Evolutionary conservation across 2,113 vertebrate genomes (phyloP), one percentile per base, ranked within the genome.

Genomic region (Gopherus evgoodei): DNA sequence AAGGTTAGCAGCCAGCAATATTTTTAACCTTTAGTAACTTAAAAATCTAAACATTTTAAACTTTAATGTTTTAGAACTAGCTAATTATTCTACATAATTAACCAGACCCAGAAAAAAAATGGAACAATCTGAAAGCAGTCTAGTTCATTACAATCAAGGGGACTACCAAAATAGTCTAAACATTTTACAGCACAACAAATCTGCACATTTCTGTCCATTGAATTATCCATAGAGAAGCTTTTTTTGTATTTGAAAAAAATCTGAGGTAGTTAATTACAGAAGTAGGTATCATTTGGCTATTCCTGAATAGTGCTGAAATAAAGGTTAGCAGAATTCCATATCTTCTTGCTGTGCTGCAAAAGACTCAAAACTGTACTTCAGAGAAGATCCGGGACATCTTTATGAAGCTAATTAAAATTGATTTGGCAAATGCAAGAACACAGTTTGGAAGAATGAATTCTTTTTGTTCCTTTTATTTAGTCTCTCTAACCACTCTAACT

Each of bases 401-500:
- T 88, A 90, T 82, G 83, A 65, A 91, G 38, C 59, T 86, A 97
- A 97, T 44, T 97, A 94, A 97, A 97, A 98, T 85, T 94, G 95
- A 96, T 95, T 87, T 95, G 53, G 81, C 57, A 97, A 98, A 97
- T 89, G 42, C 76, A 95, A 88, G 81, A 94, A 92, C 57, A 83
- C 16, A 56, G 52, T 95, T 94, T 97, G 52, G 96, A 97, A 96
- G 56, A 91, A 56, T 93, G 87, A 96, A 96, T 93, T 91, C 44
- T 93, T 94, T 95, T 81, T 84, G 83, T 93, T 94, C 85, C 76
- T 90, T 95, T 97, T 97, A 97, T 95, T 97, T 97, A 97, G 92
- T 89, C 95, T 91, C 90, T 91, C 94, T 96, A 97, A 97, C 91
- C 94, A 97, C 90, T 93, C 86, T 87, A 90, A 95, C 44, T 87